phyloP scores from a whole-genome alignment of 35 echinoderm and acorn worm species.

The Amphiura filiformis region DNA sequence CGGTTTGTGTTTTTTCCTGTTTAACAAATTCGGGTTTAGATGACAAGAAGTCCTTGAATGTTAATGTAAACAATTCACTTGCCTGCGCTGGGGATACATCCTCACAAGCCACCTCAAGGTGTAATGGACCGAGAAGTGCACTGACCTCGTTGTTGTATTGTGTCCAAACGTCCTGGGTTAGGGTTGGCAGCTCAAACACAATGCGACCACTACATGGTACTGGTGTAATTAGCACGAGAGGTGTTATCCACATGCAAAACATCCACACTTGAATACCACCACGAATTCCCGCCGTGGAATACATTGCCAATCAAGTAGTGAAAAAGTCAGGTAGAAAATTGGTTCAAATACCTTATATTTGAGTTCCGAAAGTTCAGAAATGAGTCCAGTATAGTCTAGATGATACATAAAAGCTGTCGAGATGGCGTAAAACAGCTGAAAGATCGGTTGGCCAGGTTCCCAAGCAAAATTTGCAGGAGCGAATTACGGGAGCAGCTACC shows the following conservation, averaged over 20 bases:
- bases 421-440: no score
- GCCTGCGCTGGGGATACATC: background rate
- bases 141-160: slow-evolving; percentile 20
- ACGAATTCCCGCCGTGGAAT: no score
- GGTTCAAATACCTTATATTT: no score
- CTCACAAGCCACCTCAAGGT: background rate
- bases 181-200: slow-evolving; percentile 8
- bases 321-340: no score
- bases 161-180: background rate
- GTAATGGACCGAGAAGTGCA: background rate
- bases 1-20: background rate
- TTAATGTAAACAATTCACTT: background rate
- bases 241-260: background rate
- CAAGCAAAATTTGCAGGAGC: no score
- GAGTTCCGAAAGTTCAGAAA: no score
- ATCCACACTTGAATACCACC: background rate
- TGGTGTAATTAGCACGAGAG: background rate
- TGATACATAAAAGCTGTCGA: no score
- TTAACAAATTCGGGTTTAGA: background rate
- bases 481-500: no score
- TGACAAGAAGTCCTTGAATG: background rate
- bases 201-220: slow-evolving; percentile 3
- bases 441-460: no score
- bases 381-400: no score
- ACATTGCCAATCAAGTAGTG: no score